phyloP scores from a whole-genome alignment of 2,797 vertebrate species.

The Halcyon smyrnensis region DNA sequence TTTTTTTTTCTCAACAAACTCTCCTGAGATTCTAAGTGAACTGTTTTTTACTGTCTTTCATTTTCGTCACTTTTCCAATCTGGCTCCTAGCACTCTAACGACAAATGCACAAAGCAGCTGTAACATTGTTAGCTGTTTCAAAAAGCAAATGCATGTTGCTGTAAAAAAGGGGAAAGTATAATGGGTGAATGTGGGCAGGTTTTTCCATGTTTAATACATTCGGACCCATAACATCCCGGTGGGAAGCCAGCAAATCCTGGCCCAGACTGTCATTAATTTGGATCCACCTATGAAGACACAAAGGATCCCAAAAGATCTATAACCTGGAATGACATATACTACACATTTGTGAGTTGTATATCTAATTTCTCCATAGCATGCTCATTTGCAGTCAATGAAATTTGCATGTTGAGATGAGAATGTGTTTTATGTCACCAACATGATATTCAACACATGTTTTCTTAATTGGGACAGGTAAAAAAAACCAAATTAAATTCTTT shows the following conservation, averaged over 20 bases:
- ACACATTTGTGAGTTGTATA: neutral
- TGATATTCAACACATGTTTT: neutral
- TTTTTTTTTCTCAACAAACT: neutral
- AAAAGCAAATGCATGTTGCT: neutral
- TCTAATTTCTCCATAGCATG: neutral
- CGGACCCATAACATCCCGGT: neutral
- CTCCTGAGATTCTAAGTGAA: neutral
- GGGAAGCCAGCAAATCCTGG: neutral
- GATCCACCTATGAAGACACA: neutral
- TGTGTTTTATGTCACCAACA: neutral
- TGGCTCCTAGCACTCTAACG: neutral
- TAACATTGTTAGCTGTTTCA: neutral
- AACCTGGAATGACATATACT: neutral
- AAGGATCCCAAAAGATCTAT: neutral
- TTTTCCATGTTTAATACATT: neutral
- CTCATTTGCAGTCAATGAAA: neutral
- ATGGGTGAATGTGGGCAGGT: neutral
- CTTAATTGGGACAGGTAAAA: neutral
- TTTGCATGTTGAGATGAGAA: neutral
- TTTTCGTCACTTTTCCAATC: neutral
- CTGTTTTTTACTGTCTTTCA: neutral
- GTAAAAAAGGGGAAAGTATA: neutral
- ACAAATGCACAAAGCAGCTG: neutral
- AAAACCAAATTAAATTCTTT: neutral
- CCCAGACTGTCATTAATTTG: neutral